Evolutionary conservation across 2,113 vertebrate genomes (phyloP).

Genomic region (Aplodontia rufa): DNA sequence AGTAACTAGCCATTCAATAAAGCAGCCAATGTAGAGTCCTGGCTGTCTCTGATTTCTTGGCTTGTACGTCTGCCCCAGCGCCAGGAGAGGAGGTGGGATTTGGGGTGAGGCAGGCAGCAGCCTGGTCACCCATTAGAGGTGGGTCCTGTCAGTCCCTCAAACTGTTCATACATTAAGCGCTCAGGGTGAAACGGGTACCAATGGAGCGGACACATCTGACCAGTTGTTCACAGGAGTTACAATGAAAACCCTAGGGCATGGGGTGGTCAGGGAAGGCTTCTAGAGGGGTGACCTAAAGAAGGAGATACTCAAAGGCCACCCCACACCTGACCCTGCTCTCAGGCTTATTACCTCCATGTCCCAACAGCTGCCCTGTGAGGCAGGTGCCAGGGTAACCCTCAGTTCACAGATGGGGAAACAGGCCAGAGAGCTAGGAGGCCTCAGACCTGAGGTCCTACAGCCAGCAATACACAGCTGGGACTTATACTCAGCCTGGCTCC

Average conservation of each 20-base stretch:
- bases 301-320: not conserved
- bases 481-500: not conserved
- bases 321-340: not conserved
- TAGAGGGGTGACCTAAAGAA: not conserved
- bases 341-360: not conserved
- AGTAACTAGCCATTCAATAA: constrained; percentile 54
- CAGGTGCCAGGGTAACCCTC: too few relatives aligned
- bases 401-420: not conserved
- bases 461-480: not conserved
- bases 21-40: not conserved
- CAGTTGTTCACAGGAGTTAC: not conserved
- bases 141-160: not conserved
- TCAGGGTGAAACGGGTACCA: not conserved
- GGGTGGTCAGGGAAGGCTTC: not conserved
- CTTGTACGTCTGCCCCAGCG: not conserved
- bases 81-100: not conserved
- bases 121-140: accelerated
- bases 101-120: too few relatives aligned
- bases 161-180: not conserved
- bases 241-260: not conserved
- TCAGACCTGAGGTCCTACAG: not conserved
- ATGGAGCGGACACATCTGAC: not conserved
- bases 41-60: not conserved
- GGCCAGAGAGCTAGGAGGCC: not conserved
- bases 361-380: not conserved